Base-by-base conservation (phyloP, 2,113 vertebrate genomes). In the Numenius arquata region DNA sequence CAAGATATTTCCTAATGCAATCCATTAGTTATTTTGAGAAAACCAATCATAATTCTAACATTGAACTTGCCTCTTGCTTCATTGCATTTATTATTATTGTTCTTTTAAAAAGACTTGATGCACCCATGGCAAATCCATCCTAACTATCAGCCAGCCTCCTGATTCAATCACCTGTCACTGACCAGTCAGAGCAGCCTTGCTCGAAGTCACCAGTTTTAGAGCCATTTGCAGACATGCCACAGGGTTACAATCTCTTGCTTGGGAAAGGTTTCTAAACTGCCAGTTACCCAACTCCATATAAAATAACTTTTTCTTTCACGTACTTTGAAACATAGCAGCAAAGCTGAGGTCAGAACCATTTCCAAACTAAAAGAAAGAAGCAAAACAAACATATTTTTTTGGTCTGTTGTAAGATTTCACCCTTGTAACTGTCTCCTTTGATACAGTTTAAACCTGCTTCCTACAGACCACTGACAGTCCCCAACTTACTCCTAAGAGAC, bases 401-500 rank as follows among this genome's bases (percentile, higher is more conserved):
- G 4, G 5, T 45, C 36, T 21, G 4, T 7, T 7, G 6, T 36
- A 61, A 30, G 40, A 25, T 79, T 89, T 93, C n/a, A 59, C 26
- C 8, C 22, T 72, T 9, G 0, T 38, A 89, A 19, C 8, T 58
- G 32, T 36, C 36, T 53, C 7, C 40, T 73, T 47, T 52, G 36
- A 34, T 21, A 43, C 12, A 59, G 20, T 70, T 87, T 73, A 87
- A 56, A 71, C 26, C 25, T 62, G 21, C 41, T 70, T 19, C 12
- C 40, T 81, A 40, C 45, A 77, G 45, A 77, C 15, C 30, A n/a
- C 45, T 47, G 27, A 11, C 9, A 77, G 16, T 11, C 40, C 38
- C 21, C 6, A 55, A 6, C 0, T 53, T 61, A 16, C 4, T 16
- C 15, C 8, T 23, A 38, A 67, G 29, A 59, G 34, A 40, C 0